Evolutionary conservation across 2,888 invertebrate species (phyloP).

Genomic region (Anorthoa munda): DNA sequence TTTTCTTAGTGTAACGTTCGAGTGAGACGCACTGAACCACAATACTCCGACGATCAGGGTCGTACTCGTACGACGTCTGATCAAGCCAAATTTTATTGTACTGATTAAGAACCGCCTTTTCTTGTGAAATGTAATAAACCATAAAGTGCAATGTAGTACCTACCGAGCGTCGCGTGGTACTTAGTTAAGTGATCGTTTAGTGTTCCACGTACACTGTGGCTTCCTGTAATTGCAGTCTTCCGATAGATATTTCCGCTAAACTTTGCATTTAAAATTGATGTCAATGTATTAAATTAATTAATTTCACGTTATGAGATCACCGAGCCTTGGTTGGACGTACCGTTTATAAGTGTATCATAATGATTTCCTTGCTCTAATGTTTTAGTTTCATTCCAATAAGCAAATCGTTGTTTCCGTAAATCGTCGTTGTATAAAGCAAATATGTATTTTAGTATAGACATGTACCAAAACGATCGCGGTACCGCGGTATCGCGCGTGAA

Average conservation of each 20-base stretch:
- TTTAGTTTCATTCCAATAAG: conserved; percentile 78
- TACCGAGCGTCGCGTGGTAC: conserved; percentile 84
- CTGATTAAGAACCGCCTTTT: conserved; percentile 89
- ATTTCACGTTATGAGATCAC: conserved; percentile 62
- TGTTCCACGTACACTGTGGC: conserved; percentile 88
- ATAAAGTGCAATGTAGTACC: conserved; percentile 87
- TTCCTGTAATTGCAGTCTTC: conserved; percentile 91
- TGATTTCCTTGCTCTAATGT: conserved; percentile 63
- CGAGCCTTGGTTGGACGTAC: conserved; percentile 63
- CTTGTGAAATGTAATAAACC: conserved; percentile 84
- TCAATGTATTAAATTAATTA: conserved; percentile 74
- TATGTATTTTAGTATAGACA: conserved; percentile 69
- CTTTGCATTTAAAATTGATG: conserved; percentile 88
- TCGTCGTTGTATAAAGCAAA: conserved; percentile 71
- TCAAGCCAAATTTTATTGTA: conserved; percentile 89
- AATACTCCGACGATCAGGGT: conserved; percentile 87
- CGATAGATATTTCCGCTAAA: conserved; percentile 89
- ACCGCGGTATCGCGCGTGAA: conserved; percentile 57
- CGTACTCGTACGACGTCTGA: conserved; percentile 81
- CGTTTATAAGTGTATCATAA: conserved; percentile 58
- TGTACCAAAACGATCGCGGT: conserved; percentile 68
- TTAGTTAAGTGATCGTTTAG: conserved; percentile 88
- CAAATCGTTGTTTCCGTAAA: conserved; percentile 79
- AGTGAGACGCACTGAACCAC: conserved; percentile 76
- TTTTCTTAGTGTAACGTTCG: conserved; percentile 78